Percentiles rank a stretch among this genome's conserved stretches.
Conservation (phyloP, 2,113 vertebrate genomes). For the Catharus fuscescens region DNA sequence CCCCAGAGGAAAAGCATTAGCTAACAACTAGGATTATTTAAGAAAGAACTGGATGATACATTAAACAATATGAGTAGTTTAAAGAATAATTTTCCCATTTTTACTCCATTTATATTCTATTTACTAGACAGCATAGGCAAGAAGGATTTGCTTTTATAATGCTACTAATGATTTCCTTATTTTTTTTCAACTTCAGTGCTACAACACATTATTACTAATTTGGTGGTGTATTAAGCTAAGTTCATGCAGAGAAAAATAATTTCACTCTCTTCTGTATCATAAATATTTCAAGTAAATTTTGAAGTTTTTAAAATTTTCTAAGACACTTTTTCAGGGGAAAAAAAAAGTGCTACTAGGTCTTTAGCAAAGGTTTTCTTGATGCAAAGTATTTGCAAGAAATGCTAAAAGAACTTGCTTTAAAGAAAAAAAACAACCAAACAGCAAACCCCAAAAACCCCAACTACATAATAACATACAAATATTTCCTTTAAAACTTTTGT, state of each 20-base stretch:
- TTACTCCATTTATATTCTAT: neutral
- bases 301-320: neutral
- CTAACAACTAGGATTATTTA: neutral
- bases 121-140: neutral
- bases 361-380: neutral
- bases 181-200: neutral
- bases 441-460: rapidly evolving
- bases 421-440: neutral
- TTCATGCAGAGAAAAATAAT: neutral
- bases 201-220: neutral
- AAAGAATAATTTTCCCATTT: neutral
- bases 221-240: neutral
- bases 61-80: neutral
- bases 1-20: neutral
- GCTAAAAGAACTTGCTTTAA: neutral
- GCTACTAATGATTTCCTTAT: neutral
- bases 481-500: neutral
- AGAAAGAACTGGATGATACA: neutral
- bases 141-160: neutral
- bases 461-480: neutral
- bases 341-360: neutral
- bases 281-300: neutral
- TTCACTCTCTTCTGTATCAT: neutral
- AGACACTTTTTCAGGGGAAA: rapidly evolving
- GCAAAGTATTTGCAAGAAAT: neutral